Evolutionary conservation across 2,888 invertebrate species (phyloP).

Genomic region (Himalopsyche kuldschensis): DNA sequence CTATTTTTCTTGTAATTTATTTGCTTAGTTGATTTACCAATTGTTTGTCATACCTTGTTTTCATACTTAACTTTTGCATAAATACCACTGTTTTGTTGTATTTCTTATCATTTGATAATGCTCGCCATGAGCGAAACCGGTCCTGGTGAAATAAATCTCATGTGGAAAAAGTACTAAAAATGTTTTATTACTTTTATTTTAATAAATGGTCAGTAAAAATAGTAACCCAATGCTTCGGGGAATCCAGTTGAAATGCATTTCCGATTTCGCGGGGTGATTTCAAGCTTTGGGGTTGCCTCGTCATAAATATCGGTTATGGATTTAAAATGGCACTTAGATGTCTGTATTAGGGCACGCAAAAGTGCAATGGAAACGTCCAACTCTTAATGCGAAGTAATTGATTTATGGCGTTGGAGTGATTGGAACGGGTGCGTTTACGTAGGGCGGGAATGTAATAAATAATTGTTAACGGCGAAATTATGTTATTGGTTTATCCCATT

Average conservation of each 20-base stretch:
- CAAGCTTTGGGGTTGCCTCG: background rate
- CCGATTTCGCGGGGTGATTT: slow-evolving; percentile 5
- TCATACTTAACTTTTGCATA: no score
- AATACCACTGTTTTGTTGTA: no score
- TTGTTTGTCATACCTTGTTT: no score
- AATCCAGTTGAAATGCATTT: background rate
- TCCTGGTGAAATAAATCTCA: no score
- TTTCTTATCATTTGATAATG: no score
- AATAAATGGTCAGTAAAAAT: no score
- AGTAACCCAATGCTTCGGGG: background rate
- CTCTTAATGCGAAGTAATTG: slow-evolving; percentile 33
- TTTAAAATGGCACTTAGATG: slow-evolving; percentile 37
- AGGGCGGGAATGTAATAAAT: slow-evolving; percentile 30
- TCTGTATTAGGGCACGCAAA: slow-evolving; percentile 31
- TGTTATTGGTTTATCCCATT: slow-evolving; percentile 5
- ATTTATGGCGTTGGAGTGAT: slow-evolving; percentile 30
- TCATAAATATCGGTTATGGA: slow-evolving; percentile 37
- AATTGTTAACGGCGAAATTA: slow-evolving; percentile 22
- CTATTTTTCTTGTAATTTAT: no score
- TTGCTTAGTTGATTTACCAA: no score
- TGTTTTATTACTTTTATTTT: no score
- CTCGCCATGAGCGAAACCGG: no score
- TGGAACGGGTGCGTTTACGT: slow-evolving; percentile 4
- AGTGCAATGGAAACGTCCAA: slow-evolving; percentile 32
- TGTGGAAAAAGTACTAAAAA: no score